phyloP scores from a whole-genome alignment of 2,888 invertebrate species.

The Taenaris catops region DNA sequence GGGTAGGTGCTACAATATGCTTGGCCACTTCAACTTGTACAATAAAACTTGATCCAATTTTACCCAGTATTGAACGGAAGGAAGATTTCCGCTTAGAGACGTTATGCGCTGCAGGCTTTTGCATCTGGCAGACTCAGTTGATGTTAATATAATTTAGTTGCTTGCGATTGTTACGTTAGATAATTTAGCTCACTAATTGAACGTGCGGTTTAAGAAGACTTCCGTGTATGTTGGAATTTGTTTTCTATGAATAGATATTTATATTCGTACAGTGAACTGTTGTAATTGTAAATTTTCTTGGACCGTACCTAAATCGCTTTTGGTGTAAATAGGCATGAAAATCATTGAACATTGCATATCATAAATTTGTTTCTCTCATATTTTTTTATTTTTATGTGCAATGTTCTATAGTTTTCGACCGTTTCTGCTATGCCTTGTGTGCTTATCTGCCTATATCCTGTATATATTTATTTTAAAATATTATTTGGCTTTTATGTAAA shows the following conservation, averaged over 20 bases:
- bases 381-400: background rate
- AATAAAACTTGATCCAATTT: too few species aligned
- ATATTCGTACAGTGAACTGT: too few species aligned
- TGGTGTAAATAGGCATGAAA: constrained; percentile 4
- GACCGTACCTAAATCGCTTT: constrained; percentile 5
- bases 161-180: too few species aligned
- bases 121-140: background rate
- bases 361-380: background rate
- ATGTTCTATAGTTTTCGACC: constrained; percentile 5
- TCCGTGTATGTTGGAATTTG: too few species aligned
- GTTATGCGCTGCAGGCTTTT: constrained; percentile 4
- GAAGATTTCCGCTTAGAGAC: background rate
- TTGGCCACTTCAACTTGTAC: constrained; percentile 5
- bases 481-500: background rate
- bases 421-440: constrained; percentile 7
- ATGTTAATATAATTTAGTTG: too few species aligned
- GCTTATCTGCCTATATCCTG: constrained; percentile 6
- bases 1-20: constrained; percentile 18
- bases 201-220: too few species aligned
- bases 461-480: background rate
- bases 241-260: too few species aligned
- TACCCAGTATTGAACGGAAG: too few species aligned
- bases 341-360: constrained; percentile 5
- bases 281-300: too few species aligned
- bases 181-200: too few species aligned